These are phyloP conservation scores for Hozukius guyotensis DNA, from an alignment of 2,797 vertebrate species.

Conservation along the genomic window DNA sequence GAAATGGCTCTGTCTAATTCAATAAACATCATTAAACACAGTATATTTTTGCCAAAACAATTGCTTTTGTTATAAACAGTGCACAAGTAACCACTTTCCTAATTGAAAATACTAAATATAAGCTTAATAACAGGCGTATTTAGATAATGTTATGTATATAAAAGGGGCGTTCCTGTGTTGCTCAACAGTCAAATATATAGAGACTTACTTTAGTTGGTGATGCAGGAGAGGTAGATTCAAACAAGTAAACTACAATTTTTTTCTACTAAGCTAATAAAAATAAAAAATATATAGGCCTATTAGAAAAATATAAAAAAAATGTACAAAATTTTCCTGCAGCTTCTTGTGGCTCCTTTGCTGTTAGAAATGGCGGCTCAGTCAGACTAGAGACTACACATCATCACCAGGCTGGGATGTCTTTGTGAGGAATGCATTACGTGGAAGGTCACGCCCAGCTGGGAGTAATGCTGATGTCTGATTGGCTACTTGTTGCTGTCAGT, in stretches of 20 bases:
- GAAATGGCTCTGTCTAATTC: constrained; percentile 29
- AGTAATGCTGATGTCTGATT: constrained; percentile 37
- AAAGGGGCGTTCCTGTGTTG: constrained; percentile 62
- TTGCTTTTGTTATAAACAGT: background rate
- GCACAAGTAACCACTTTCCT: fast-evolving
- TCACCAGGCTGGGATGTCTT: constrained; percentile 59
- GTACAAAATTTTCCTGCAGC: constrained; percentile 28
- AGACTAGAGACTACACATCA: constrained; percentile 11
- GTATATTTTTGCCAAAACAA: background rate
- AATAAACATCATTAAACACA: background rate
- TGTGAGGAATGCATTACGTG: constrained; percentile 27
- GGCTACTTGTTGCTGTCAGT: constrained; percentile 20
- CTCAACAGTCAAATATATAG: constrained; percentile 16
- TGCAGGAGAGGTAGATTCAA: constrained; percentile 57
- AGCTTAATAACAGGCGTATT: background rate
- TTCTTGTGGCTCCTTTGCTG: background rate
- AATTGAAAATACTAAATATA: background rate
- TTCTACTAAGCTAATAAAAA: constrained; percentile 44
- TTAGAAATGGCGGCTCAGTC: constrained; percentile 79
- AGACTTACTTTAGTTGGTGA: constrained; percentile 65
- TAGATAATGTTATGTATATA: background rate
- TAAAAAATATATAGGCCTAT: constrained; percentile 24
- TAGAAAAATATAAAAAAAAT: constrained; percentile 38
- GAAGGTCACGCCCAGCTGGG: constrained; percentile 40
- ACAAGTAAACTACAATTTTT: background rate